Evolutionary conservation across 1,140 invertebrate species (phyloP).

Genomic region (Eulimnadia texana): DNA sequence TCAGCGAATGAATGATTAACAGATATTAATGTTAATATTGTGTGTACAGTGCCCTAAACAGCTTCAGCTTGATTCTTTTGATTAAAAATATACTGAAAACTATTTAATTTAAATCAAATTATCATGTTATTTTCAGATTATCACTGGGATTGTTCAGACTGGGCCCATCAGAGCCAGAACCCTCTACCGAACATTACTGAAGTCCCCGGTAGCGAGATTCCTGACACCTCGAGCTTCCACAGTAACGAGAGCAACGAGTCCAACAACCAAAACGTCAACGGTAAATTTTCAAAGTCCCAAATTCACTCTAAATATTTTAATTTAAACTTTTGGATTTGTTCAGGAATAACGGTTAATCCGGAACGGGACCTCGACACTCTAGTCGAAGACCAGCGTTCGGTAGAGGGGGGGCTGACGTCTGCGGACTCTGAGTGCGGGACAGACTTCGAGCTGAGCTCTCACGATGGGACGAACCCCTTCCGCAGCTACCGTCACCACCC

Average conservation of each 20-base stretch:
- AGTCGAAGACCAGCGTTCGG: slow-evolving; percentile 10
- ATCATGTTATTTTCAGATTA: slow-evolving; percentile 42
- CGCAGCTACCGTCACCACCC: neutral
- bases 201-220: slow-evolving; percentile 76
- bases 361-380: slow-evolving; percentile 16
- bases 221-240: slow-evolving; percentile 74
- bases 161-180: slow-evolving; percentile 65
- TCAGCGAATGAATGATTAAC: too few relatives aligned
- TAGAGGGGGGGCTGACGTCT: neutral
- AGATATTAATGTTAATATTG: neutral
- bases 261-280: slow-evolving; percentile 33
- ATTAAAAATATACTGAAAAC: neutral
- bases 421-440: slow-evolving; percentile 12
- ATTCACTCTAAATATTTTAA: neutral
- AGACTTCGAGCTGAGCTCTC: slow-evolving; percentile 7
- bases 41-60: neutral
- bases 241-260: slow-evolving; percentile 77
- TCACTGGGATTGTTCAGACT: slow-evolving; percentile 93
- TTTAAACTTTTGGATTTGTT: neutral
- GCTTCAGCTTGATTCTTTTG: neutral
- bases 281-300: slow-evolving; percentile 24
- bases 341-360: slow-evolving; percentile 9
- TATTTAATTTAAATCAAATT: neutral
- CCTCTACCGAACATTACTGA: slow-evolving; percentile 81
- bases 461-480: slow-evolving; percentile 5